Evolutionary conservation across 2,888 invertebrate genomes (phyloP), one percentile per base, ranked within the genome.

Genomic region (Nomada fucata): DNA sequence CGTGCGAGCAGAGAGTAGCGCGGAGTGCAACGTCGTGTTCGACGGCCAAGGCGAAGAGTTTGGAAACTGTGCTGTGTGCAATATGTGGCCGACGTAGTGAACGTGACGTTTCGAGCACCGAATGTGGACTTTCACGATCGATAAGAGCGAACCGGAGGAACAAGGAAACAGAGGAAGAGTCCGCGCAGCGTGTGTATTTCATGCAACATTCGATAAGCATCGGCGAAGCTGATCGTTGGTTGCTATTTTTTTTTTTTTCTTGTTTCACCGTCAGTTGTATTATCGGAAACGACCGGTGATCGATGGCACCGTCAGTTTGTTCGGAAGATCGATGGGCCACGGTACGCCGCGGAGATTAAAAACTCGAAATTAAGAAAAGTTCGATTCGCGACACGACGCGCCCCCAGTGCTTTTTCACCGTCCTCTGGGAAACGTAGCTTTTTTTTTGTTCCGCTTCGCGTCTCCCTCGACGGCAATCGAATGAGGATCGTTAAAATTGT

Each of bases 361-460:
- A 78, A 55, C 82, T 67, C 75, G 67, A 67, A 71, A 80, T 80
- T 77, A 77, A 81, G 82, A 60, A 81, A 82, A 64, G 73, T 73
- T 67, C 61, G 64, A 64, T 36, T 63, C 72, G 53, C 18, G 53
- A 23, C 15, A 20, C 47, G 36, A 68, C 63, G 60, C 61, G 50
- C 9, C 13, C n/a, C 13, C n/a, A 18, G 55, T 61, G 36, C 53
- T 61, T 69, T 76, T 79, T 59, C 36, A 47, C 20, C 13, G 11
- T 20, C 4, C 36, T 50, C 2, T 13, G 29, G 57, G n/a, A 47
- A 60, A 60, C 29, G 53, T 53, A 23, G 60, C 29, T 47, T 36
- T 60, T 36, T 60, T 23, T 29, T 50, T 36, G 20, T 15, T 13
- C 9, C 4, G 7, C 7, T 36, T 5, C 7, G 2, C 15, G 20